Percentiles rank a stretch among this genome's conserved stretches.
phyloP scores from a whole-genome alignment of 53 echinoderm and acorn worm species.

The Patiria pectinifera region DNA sequence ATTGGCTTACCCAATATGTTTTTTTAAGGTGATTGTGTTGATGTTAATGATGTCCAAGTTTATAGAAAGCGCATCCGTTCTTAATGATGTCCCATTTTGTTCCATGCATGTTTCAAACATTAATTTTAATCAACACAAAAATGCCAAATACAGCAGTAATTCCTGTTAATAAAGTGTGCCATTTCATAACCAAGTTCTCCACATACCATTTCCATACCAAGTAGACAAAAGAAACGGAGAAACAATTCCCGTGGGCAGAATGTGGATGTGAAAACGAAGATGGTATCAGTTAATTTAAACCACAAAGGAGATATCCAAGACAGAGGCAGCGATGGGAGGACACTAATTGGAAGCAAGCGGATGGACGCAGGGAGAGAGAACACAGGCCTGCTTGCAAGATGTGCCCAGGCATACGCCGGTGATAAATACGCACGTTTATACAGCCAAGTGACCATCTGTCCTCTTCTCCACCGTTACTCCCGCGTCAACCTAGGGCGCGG shows the following conservation, averaged over 20 bases:
- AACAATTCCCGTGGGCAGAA: conserved; percentile 40
- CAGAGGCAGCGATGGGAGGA: conserved; percentile 37
- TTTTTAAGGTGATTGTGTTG: too few species aligned
- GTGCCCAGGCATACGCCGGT: conserved; percentile 56
- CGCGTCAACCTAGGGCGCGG: not conserved
- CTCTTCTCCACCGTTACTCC: not conserved
- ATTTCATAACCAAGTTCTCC: not conserved
- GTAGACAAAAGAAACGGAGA: conserved; percentile 3
- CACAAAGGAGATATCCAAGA: conserved; percentile 34
- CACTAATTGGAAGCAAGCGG: conserved; percentile 62
- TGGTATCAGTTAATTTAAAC: conserved; percentile 56
- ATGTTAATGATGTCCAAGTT: too few species aligned
- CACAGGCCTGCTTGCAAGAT: conserved; percentile 49
- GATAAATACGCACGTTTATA: conserved; percentile 59
- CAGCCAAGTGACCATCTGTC: conserved; percentile 61
- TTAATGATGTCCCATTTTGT: too few species aligned
- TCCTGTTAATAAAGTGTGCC: too few species aligned
- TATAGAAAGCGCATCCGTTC: too few species aligned
- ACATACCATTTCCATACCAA: not conserved
- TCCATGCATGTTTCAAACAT: too few species aligned
- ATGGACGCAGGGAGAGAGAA: not conserved
- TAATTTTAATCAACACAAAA: too few species aligned
- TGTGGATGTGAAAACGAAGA: conserved; percentile 36
- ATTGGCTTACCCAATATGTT: too few species aligned
- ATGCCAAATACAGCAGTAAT: too few species aligned